A percentile compares a stretch with the other conserved stretches of the same genome.
These are phyloP conservation scores for Microcaecilia unicolor DNA, from an alignment of 2,797 vertebrate genomes.

Conservation along the genomic window DNA sequence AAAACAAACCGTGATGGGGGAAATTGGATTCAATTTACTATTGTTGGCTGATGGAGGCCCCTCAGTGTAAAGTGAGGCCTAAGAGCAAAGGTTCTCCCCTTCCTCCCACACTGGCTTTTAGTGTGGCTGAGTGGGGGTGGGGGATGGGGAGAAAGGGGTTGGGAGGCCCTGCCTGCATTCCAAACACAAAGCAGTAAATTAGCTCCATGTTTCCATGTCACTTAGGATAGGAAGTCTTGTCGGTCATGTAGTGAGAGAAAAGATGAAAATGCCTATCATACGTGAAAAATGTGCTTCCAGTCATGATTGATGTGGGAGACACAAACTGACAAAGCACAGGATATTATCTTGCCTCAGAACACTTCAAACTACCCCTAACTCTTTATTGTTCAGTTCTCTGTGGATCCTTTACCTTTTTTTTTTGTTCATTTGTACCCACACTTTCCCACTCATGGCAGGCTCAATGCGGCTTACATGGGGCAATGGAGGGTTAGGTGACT, in stretches of 20 bases:
- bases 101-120: background rate
- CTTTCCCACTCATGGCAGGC: too few species aligned
- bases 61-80: background rate
- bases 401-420: too few species aligned
- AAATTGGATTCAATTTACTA: constrained; percentile 28
- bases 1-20: constrained; percentile 21
- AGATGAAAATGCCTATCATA: constrained; percentile 24
- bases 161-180: constrained; percentile 3
- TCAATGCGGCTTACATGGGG: too few species aligned
- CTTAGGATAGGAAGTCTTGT: constrained; percentile 27
- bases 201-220: constrained; percentile 12
- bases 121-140: background rate
- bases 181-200: constrained; percentile 16
- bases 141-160: background rate
- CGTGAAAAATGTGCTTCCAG: background rate
- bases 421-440: too few species aligned
- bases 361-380: too few species aligned
- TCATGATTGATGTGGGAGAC: background rate
- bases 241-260: constrained; percentile 8
- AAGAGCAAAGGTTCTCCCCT: background rate
- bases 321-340: too few species aligned
- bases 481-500: too few species aligned
- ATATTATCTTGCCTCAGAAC: too few species aligned
- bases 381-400: too few species aligned
- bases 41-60: constrained; percentile 13